Evolutionary conservation across 2,113 vertebrate species (phyloP).

Genomic region (Urocitellus parryii): DNA sequence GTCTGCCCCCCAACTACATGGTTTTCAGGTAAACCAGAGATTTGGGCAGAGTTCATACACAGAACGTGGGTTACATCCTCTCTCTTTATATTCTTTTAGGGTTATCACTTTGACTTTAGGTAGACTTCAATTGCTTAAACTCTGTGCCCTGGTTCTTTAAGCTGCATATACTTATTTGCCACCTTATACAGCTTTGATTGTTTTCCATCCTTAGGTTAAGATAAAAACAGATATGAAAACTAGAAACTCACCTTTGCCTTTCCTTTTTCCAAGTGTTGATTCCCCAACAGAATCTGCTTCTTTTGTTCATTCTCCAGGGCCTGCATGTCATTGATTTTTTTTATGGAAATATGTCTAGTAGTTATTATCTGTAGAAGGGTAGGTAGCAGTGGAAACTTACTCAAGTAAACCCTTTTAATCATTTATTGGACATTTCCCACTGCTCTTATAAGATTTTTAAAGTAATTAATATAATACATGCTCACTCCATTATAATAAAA

Average conservation of each 20-base stretch:
- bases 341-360: background rate
- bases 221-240: background rate
- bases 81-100: background rate
- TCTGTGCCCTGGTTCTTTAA: background rate
- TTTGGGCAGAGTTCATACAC: background rate
- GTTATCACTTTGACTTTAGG: background rate
- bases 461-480: background rate
- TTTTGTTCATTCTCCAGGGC: constrained; percentile 6
- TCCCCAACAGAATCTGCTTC: constrained; percentile 1
- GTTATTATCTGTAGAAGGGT: constrained; percentile 1
- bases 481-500: background rate
- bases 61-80: background rate
- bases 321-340: background rate
- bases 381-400: constrained; percentile 2
- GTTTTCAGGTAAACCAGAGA: background rate
- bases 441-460: background rate
- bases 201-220: background rate
- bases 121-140: background rate
- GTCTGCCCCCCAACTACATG: background rate
- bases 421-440: background rate
- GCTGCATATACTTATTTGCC: background rate
- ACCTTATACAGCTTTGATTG: background rate
- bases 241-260: background rate
- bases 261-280: constrained; percentile 15
- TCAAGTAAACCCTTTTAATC: background rate